Evolutionary conservation across 2,888 invertebrate species (phyloP), one percentile per base, ranked within the genome.

Genomic region (Pollenia amentaria): DNA sequence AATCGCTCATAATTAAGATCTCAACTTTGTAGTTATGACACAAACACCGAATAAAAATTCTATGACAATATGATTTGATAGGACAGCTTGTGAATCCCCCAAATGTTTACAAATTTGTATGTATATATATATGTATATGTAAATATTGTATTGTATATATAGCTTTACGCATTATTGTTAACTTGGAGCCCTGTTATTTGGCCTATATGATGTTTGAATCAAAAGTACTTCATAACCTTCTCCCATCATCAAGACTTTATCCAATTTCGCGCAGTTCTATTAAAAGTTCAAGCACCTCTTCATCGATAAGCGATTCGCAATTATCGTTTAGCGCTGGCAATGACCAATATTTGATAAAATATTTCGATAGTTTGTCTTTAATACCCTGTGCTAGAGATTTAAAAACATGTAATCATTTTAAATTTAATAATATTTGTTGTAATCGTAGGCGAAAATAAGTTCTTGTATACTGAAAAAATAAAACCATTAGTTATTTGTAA

Each of bases 121-220:
- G 3, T 12, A 38, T 46, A 46, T 46, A 7, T 65, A 7, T 12
- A 38, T 46, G 48, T 46, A 7, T 69, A 38, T 78, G 6, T 62
- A 70, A 29, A 29, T 44, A n/a, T 40, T 65, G 44, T 72, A 70
- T 69, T 62, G 10, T 72, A 40, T 64, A 81, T 77, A 38, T 87
- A 89, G 89, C 89, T 73, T 69, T 89, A 82, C 84, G 90, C 38
- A 89, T 92, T 44, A 89, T 90, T 38, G 69, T 92, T 10, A 88
- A 88, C 0, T 16, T 91, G 89, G 91, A 91, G 62, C 88, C 91
- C 0, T 91, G 91, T 79, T 92, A 91, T 57, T 87, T 92, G 89
- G 89, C 91, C 70, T 89, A 89, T 77, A 87, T 90, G 12, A 79
- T 89, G 18, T 88, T 90, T 65, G 89, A 90, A 73, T 78, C 88